Base-by-base conservation (phyloP, 2,113 vertebrate species). In the Phycodurus eques region DNA sequence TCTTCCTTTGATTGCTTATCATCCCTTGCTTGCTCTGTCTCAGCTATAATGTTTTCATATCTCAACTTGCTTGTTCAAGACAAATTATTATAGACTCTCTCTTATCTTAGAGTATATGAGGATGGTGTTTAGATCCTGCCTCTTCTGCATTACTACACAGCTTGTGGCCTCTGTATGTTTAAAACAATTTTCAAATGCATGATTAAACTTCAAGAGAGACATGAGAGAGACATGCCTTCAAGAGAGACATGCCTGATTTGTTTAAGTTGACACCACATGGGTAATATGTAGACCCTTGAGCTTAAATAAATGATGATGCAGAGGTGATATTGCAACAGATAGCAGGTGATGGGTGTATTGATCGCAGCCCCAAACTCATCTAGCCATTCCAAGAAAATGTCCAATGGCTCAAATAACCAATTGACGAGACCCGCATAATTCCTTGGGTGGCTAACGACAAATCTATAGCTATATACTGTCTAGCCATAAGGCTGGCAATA, bases 311-410 rank as follows among this genome's bases (percentile, higher is more conserved):
- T 20, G 74, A 83, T 75, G 84, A 74, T 74, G 74, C 9, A 31
- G 1, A 74, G 70, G 27, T 72, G 57, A 35, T 72, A 77, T 85
- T 85, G 85, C 83, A 77, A 91, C 77, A 83, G 85, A 82, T 70
- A 69, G 78, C 62, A 68, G 74, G 78, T 60, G 35, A 71, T 20
- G 65, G 73, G 73, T 4, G 67, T 88, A 90, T 92, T 35, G 86
- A 92, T 90, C 68, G 17, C 54, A 53, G 39, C 51, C 78, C 67
- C 47, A 80, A 89, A 89, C 84, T 86, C 84, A 91, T 90, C 81
- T 88, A 80, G 80, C 76, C 72, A 71, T 82, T 90, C 83, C 71
- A 75, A 74, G 81, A 89, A 89, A 83, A 77, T 46, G 80, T 85
- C 75, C 79, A 67, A 83, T 74, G 77, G 72, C 85, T 82, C 74